phyloP scores from a whole-genome alignment of 2,888 invertebrate species.

The Tetramorium bicarinatum region DNA sequence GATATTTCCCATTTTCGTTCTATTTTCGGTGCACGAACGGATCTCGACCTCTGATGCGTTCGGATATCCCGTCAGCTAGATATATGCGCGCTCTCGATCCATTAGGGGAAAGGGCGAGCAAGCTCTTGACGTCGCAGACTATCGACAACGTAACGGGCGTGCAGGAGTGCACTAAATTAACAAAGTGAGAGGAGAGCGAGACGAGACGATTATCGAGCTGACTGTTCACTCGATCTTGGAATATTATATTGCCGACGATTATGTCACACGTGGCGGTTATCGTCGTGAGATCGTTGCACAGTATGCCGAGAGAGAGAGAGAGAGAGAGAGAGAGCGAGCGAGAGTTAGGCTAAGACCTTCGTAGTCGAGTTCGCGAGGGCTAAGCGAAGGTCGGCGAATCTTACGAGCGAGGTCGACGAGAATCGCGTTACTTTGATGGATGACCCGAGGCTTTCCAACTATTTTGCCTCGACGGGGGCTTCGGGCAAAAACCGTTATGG shows the following conservation, averaged over 20 bases:
- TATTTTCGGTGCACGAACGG: conserved; percentile 68
- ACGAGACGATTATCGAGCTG: conserved; percentile 28
- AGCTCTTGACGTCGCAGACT: conserved; percentile 43
- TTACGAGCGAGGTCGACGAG: conserved; percentile 64
- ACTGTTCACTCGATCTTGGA: neutral
- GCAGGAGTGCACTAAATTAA: conserved; percentile 30
- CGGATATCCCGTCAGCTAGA: conserved; percentile 64
- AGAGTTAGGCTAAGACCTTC: conserved; percentile 59
- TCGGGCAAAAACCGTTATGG: conserved; percentile 80
- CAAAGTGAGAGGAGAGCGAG: conserved; percentile 3
- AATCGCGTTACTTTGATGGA: conserved; percentile 76
- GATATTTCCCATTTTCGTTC: conserved; percentile 69
- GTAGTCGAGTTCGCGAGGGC: conserved; percentile 45
- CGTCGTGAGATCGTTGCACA: conserved; percentile 16
- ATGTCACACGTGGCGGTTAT: conserved; percentile 9
- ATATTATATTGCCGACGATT: neutral
- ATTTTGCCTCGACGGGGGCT: conserved; percentile 79
- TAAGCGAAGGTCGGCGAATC: conserved; percentile 71
- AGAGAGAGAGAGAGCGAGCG: neutral
- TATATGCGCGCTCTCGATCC: conserved; percentile 56
- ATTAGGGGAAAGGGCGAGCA: conserved; percentile 53
- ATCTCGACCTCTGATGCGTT: conserved; percentile 67
- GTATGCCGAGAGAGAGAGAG: conserved; percentile 39
- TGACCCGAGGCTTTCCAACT: conserved; percentile 75
- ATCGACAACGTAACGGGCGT: conserved; percentile 30